A percentile compares a stretch with the other conserved stretches of the same genome.
Conservation (phyloP, 1,140 invertebrate species). For the Papilio glaucus region DNA sequence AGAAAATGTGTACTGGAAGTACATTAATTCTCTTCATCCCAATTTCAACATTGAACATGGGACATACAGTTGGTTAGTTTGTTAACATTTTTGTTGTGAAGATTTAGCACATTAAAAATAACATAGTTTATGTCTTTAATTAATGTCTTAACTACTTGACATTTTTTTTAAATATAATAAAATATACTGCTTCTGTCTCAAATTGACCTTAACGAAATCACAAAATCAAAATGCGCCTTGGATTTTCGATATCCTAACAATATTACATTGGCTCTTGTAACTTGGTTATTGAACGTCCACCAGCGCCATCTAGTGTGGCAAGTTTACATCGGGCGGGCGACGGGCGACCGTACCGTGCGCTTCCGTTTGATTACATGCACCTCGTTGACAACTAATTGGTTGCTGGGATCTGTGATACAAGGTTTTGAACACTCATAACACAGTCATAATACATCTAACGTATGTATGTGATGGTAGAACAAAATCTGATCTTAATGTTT, state of each 20-base stretch:
- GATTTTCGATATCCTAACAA: not conserved
- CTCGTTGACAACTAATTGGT: constrained; percentile 18
- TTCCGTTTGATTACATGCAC: constrained; percentile 2
- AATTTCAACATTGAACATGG: too few relatives aligned
- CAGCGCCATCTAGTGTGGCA: not conserved
- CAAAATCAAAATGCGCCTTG: not conserved
- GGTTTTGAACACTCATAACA: constrained; percentile 12
- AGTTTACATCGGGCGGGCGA: constrained; percentile 5
- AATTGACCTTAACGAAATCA: not conserved
- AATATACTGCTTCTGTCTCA: not conserved
- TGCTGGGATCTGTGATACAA: constrained; percentile 1
- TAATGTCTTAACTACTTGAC: too few relatives aligned
- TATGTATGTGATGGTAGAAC: too few relatives aligned
- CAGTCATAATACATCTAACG: too few relatives aligned
- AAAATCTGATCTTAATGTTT: not conserved
- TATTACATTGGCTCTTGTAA: not conserved
- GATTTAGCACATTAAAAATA: too few relatives aligned
- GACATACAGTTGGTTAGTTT: too few relatives aligned
- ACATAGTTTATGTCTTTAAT: too few relatives aligned
- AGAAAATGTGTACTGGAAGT: too few relatives aligned
- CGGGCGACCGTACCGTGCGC: not conserved
- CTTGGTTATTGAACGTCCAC: not conserved
- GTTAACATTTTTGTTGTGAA: too few relatives aligned
- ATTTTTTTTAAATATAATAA: too few relatives aligned
- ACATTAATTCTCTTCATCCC: too few relatives aligned